Evolutionary conservation across 2,888 invertebrate genomes (phyloP), one percentile per base, ranked within the genome.

Genomic region (Nomada hirtipes): DNA sequence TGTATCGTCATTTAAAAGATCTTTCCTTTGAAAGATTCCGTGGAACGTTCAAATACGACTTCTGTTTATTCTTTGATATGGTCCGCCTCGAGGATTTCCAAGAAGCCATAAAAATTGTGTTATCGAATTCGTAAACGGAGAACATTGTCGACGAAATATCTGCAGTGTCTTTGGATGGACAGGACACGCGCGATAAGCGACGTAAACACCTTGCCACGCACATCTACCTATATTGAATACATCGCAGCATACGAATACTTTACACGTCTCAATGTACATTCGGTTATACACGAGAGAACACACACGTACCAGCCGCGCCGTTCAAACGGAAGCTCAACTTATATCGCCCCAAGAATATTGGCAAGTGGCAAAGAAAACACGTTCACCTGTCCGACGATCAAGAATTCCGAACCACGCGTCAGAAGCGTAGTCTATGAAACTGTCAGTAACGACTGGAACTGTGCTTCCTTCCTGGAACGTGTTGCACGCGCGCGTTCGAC

Each of bases 301-400:
- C 60, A 23, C 29, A 23, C 18, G 15, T 55, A 61, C 4, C 26
- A 9, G 36, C 61, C 53, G 75, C 23, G 42, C 63, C 52, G 36
- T 76, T 72, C 63, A 64, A 76, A 69, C 81, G 76, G 81, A 82
- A 82, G 76, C 50, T 63, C 20, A 68, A 76, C 57, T 64, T 64
- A 71, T 74, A 72, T 76, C 82, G 63, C 9, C 52, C 29, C 4
- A 68, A 80, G 70, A 76, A 65, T 71, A 82, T 72, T 64, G 71
- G 59, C 61, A 52, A 61, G 20, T 36, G 63, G 44, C 47, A 50
- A 70, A 78, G 69, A 75, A 83, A 70, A 26, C 79, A 65, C 82
- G 82, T 81, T 73, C 26, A 18, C 29, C 76, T 78, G 82, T 77
- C 77, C 26, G 20, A 20, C 76, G 76, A 82, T 75, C 83, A 71